A percentile compares a stretch with the other conserved stretches of the same genome.
These are phyloP conservation scores for Umimayanthus chanpuru DNA, from an alignment of 92 coral and sea anemone species.

Conservation along the genomic window DNA sequence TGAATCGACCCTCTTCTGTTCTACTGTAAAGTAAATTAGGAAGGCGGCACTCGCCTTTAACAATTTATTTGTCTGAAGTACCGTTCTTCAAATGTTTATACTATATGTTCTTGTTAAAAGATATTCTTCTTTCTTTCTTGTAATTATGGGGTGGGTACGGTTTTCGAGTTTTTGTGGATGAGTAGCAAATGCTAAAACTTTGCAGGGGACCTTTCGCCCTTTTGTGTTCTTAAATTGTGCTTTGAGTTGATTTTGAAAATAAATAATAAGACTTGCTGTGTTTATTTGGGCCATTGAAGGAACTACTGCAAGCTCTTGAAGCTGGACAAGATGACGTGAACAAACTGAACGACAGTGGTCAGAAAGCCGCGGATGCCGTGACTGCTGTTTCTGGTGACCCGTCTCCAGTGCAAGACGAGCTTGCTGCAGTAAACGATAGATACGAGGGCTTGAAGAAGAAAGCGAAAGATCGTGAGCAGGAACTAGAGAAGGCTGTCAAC, in stretches of 20 bases:
- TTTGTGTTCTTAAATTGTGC: too few relatives aligned
- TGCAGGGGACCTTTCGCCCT: too few relatives aligned
- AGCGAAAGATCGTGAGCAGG: constrained; percentile 68
- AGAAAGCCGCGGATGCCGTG: constrained; percentile 52
- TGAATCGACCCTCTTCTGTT: background rate
- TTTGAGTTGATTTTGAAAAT: too few relatives aligned
- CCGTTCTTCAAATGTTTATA: too few relatives aligned
- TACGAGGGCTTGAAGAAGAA: constrained; percentile 66
- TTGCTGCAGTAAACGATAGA: constrained; percentile 56
- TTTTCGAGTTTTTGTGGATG: too few relatives aligned
- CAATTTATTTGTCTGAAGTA: too few relatives aligned
- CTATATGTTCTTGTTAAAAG: too few relatives aligned
- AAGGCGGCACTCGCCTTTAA: too few relatives aligned
- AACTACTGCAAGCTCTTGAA: constrained; percentile 62
- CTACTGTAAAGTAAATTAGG: background rate
- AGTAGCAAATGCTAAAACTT: too few relatives aligned
- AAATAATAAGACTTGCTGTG: too few relatives aligned
- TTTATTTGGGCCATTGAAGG: constrained; percentile 46
- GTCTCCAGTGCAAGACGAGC: constrained; percentile 69
- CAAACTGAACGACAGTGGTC: constrained; percentile 60
- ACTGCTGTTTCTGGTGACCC: constrained; percentile 67
- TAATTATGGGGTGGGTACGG: too few relatives aligned
- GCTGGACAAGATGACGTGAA: constrained; percentile 66
- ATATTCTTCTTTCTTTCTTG: too few relatives aligned
- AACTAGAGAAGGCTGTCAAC: constrained; percentile 78